Conservation (phyloP, 2,113 vertebrate species). For the Synchiropus splendidus region DNA sequence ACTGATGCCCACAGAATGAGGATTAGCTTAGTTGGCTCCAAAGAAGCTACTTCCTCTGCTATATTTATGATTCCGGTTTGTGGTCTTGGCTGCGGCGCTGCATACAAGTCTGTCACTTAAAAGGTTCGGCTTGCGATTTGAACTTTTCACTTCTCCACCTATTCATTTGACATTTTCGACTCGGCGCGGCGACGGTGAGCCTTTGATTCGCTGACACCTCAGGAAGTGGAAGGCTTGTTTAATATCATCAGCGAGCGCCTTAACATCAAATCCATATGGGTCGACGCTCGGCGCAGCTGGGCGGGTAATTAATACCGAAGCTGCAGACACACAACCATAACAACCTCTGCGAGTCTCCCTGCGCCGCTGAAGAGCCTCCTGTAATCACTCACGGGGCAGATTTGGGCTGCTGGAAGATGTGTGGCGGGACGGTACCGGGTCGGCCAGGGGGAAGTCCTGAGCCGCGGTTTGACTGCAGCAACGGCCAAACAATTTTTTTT, state of each 20-base stretch:
- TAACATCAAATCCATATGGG: slow-evolving; percentile 8
- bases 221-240: slow-evolving; percentile 4
- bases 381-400: slow-evolving; percentile 25
- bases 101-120: too few species aligned
- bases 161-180: neutral
- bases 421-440: slow-evolving; percentile 13
- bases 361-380: slow-evolving; percentile 25
- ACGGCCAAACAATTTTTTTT: slow-evolving; percentile 26
- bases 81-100: too few species aligned
- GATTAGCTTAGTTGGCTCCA: too few species aligned
- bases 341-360: slow-evolving; percentile 35
- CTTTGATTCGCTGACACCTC: slow-evolving; percentile 2
- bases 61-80: too few species aligned
- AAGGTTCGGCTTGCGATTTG: neutral
- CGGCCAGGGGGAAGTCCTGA: slow-evolving; percentile 9
- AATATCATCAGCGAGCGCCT: slow-evolving; percentile 4
- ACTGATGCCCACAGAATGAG: too few species aligned
- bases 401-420: slow-evolving; percentile 25
- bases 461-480: slow-evolving; percentile 19
- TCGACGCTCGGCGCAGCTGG: slow-evolving; percentile 41
- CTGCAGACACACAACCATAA: slow-evolving; percentile 44
- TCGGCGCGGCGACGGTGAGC: neutral
- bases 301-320: slow-evolving; percentile 44
- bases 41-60: too few species aligned
- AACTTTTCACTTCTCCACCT: neutral